phyloP scores from a whole-genome alignment of 2,113 vertebrate species.

The Melanocharis versteri region DNA sequence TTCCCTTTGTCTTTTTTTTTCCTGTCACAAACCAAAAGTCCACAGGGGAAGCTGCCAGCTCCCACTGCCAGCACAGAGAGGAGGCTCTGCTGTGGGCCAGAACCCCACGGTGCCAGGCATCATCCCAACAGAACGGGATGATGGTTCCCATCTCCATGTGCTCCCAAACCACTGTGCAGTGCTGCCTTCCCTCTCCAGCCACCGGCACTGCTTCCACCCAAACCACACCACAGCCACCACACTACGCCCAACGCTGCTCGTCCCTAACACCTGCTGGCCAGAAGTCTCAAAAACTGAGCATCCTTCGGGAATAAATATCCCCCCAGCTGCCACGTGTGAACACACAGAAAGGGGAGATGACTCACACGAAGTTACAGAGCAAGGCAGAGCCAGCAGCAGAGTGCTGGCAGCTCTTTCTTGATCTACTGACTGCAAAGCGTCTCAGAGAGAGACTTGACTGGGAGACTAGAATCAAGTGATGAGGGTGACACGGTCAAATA shows the following conservation, averaged over 20 bases:
- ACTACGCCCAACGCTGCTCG: rapidly evolving
- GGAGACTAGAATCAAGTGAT: neutral
- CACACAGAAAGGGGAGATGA: neutral
- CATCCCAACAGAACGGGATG: neutral
- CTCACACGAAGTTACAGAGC: neutral
- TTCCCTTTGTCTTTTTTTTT: conserved; percentile 24
- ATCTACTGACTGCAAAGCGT: neutral
- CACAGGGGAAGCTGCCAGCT: neutral
- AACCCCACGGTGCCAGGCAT: neutral
- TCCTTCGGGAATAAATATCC: neutral
- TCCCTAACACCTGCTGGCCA: neutral
- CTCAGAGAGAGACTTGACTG: neutral
- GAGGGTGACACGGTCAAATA: neutral
- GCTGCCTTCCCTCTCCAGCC: neutral
- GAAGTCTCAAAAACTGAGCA: neutral
- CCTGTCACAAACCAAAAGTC: neutral
- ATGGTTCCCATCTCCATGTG: neutral
- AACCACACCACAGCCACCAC: neutral
- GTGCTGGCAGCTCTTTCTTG: neutral
- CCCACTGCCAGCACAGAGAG: neutral
- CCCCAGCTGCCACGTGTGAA: neutral
- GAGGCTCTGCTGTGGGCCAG: neutral
- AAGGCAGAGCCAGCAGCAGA: neutral
- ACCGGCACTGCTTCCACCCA: neutral
- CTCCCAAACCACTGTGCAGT: rapidly evolving